These are phyloP conservation scores for Phania funesta DNA, from an alignment of 2,888 invertebrate species.

Conservation along the genomic window DNA sequence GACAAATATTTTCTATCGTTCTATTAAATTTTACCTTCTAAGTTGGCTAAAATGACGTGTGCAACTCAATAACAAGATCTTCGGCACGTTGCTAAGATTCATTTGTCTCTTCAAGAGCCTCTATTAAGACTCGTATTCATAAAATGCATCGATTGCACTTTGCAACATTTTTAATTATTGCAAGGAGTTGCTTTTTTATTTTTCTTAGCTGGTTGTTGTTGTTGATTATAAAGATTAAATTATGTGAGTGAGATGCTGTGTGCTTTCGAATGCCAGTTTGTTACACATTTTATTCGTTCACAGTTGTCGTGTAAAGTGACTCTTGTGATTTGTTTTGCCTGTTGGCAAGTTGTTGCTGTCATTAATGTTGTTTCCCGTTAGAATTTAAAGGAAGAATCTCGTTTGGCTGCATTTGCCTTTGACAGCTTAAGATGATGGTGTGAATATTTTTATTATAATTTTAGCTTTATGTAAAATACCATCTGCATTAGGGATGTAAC, in stretches of 20 bases:
- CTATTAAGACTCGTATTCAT: too few species aligned
- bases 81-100: too few species aligned
- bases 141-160: too few species aligned
- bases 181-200: neutral
- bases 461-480: neutral
- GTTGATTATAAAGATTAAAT: neutral
- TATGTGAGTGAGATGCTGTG: neutral
- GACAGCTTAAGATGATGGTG: constrained; percentile 57
- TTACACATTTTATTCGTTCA: neutral
- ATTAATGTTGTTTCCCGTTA: constrained; percentile 52
- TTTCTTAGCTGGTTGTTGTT: neutral
- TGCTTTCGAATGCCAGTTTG: neutral
- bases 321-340: constrained; percentile 17
- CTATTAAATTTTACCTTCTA: too few species aligned
- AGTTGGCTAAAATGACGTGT: too few species aligned
- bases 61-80: too few species aligned
- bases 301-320: neutral
- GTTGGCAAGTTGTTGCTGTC: constrained; percentile 11
- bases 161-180: too few species aligned
- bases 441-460: constrained; percentile 13
- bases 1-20: too few species aligned
- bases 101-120: too few species aligned
- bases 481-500: neutral
- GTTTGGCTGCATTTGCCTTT: constrained; percentile 65
- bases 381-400: constrained; percentile 43